phyloP scores from a whole-genome alignment of 2,888 invertebrate species.

The Drosophila infuscata region DNA sequence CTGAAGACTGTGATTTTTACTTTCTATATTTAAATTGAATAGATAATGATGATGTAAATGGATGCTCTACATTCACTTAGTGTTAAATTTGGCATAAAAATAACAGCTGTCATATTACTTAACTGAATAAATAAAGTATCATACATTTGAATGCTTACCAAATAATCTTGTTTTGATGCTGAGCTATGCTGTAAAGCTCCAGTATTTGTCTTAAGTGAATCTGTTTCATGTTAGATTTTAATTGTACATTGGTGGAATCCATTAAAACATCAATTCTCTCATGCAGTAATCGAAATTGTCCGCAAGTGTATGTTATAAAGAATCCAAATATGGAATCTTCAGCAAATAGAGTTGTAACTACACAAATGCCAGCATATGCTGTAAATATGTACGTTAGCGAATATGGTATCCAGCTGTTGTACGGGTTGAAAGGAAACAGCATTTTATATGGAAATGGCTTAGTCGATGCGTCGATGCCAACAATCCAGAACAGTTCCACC shows the following conservation, averaged over 20 bases:
- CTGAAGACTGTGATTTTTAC: neutral
- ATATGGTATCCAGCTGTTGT: constrained; percentile 74
- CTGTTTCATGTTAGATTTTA: constrained; percentile 1
- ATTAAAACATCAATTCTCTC: constrained; percentile 73
- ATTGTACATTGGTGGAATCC: neutral
- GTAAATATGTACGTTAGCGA: constrained; percentile 83
- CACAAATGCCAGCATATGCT: constrained; percentile 83
- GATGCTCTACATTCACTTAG: neutral
- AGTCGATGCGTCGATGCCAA: constrained; percentile 29
- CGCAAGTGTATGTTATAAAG: constrained; percentile 83
- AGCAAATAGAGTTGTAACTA: constrained; percentile 84
- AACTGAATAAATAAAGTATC: neutral
- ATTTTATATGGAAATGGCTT: constrained; percentile 85
- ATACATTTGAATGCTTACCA: constrained; percentile 59
- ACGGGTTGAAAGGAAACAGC: constrained; percentile 83
- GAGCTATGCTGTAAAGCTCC: constrained; percentile 69
- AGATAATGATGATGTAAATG: neutral
- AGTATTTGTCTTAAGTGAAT: constrained; percentile 51
- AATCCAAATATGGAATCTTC: constrained; percentile 85
- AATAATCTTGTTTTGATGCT: constrained; percentile 80
- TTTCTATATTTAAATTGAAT: neutral
- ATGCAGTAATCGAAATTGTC: constrained; percentile 82
- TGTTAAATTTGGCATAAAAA: neutral
- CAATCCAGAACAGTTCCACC: constrained; percentile 69
- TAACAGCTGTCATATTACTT: neutral